Base-by-base conservation (phyloP, 2,888 invertebrate species). In the Sturmia bella region DNA sequence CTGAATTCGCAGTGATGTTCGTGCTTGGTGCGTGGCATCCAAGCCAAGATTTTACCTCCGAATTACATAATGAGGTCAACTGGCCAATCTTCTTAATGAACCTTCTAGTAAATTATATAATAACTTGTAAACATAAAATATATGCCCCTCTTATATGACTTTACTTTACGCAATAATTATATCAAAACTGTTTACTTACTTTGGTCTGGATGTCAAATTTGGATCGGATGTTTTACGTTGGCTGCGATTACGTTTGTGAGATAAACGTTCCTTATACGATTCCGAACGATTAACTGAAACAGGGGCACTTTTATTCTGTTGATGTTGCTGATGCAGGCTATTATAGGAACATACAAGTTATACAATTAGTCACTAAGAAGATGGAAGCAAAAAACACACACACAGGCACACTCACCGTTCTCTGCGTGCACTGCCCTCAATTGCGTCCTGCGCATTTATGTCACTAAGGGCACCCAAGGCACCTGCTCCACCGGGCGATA, bases 141-240 rank as follows among this genome's bases (percentile, higher is more conserved):
- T 12, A 12, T 39, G 1, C n/a, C 3, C n/a, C n/a, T n/a, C 32
- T 7, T 7, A 52, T 48, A 48, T 78, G 59, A 72, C 72, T 79
- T 79, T 57, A 68, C 57, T 57, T 56, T 7, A 19, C 17, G 19
- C 2, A 41, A 32, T 37, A 52, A 37, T 19, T 24, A 37, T 12
- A 11, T 21, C 15, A 32, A 57, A 24, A 48, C 32, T 13, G 15
- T 32, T 32, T 56, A 92, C 94, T 94, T 89, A 94, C 94, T 88
- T 90, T 83, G 93, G 93, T 89, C 94, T 94, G 84, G 94, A 94
- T 72, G 90, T 87, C 87, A 95, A 93, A 91, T 95, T 95, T 57
- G 96, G 96, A 92, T 96, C 96, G 88, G 95, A 95, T 86, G 95
- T 95, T 92, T 96, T 96, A 87, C 95, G 92, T 86, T 94, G 93